These are phyloP conservation scores for Eupithecia dodoneata DNA, from an alignment of 2,888 invertebrate species.

Conservation along the genomic window DNA sequence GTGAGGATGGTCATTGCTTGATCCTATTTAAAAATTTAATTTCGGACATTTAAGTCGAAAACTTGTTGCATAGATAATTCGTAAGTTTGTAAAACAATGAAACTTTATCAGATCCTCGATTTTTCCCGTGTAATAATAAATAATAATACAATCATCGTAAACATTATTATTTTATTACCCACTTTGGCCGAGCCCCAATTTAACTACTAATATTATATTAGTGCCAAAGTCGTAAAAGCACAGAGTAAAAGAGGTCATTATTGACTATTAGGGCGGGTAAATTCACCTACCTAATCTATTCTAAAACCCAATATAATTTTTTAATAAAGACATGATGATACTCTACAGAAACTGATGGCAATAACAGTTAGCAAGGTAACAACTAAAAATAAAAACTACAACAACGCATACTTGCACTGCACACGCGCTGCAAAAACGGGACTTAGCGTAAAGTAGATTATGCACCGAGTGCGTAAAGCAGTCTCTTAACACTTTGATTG, in stretches of 20 bases:
- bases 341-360: not conserved
- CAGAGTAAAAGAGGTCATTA: slow-evolving; percentile 26
- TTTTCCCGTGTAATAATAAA: slow-evolving; percentile 33
- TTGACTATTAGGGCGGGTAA: slow-evolving; percentile 18
- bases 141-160: slow-evolving; percentile 39
- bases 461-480: too few relatives aligned
- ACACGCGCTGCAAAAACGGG: not conserved
- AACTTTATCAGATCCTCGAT: slow-evolving; percentile 12
- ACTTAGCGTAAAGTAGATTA: too few relatives aligned
- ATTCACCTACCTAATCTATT: not conserved
- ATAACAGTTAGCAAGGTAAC: not conserved
- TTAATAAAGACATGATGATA: not conserved
- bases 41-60: not conserved
- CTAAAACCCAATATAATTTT: not conserved
- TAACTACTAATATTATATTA: slow-evolving; percentile 37
- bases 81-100: not conserved
- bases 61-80: not conserved
- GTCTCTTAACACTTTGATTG: too few relatives aligned
- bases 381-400: not conserved
- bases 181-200: slow-evolving; percentile 34
- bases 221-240: slow-evolving; percentile 34
- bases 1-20: too few relatives aligned
- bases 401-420: not conserved
- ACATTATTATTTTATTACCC: slow-evolving; percentile 30
- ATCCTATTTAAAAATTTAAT: too few relatives aligned